Conservation (phyloP, 35 echinoderm and acorn worm species). For the Acanthaster planci region DNA sequence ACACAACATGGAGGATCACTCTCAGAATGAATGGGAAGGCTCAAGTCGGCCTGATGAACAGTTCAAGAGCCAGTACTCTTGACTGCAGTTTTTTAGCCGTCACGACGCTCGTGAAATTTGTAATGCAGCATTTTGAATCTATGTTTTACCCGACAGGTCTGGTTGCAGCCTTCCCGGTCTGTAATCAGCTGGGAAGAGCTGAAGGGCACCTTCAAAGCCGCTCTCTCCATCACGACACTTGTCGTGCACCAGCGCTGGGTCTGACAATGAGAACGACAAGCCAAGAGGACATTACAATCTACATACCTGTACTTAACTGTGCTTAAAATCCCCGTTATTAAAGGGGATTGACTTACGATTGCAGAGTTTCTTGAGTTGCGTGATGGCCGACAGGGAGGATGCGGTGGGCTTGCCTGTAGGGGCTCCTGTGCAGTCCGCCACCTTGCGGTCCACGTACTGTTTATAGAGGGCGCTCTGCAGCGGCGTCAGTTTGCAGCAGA, state of each 20-base stretch:
- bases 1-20: too few species aligned
- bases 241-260: slow-evolving; percentile 84
- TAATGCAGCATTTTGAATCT: not conserved
- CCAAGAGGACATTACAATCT: too few species aligned
- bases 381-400: slow-evolving; percentile 87
- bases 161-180: slow-evolving; percentile 62
- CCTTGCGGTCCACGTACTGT: slow-evolving; percentile 66
- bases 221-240: slow-evolving; percentile 59
- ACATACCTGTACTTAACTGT: too few species aligned
- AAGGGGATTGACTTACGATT: slow-evolving; percentile 75
- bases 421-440: slow-evolving; percentile 33
- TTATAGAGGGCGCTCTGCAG: slow-evolving; percentile 70
- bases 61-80: too few species aligned
- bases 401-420: slow-evolving; percentile 47
- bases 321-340: too few species aligned
- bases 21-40: too few species aligned
- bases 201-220: slow-evolving; percentile 48
- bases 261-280: slow-evolving; percentile 35
- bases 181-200: slow-evolving; percentile 67
- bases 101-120: too few species aligned
- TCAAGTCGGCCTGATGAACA: too few species aligned
- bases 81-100: too few species aligned
- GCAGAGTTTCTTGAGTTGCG: slow-evolving; percentile 93
- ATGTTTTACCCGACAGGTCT: slow-evolving; percentile 76
- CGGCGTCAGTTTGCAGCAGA: slow-evolving; percentile 70